Conservation (phyloP, 2,797 vertebrate species). For the Cynopterus sphinx region DNA sequence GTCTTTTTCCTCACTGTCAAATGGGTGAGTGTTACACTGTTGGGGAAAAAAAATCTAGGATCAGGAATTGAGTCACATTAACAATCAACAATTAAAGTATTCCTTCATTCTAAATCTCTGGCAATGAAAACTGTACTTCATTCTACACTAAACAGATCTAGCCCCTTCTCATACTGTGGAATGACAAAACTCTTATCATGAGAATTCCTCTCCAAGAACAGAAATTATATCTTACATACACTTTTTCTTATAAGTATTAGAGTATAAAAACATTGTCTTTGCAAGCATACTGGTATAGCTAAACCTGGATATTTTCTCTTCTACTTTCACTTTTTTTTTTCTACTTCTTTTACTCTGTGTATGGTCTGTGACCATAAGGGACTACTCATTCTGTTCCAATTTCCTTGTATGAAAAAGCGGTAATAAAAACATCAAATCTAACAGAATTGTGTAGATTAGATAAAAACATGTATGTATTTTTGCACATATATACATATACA, state of each 20-base stretch:
- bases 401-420: neutral
- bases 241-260: neutral
- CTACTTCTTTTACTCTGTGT: neutral
- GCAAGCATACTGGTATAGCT: neutral
- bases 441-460: neutral
- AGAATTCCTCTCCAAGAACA: neutral
- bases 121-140: neutral
- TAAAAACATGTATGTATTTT: neutral
- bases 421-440: neutral
- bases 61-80: neutral
- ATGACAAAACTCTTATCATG: neutral
- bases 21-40: slow-evolving; percentile 88
- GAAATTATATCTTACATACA: neutral
- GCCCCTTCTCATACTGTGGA: neutral
- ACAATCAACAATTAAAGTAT: neutral
- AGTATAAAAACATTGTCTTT: neutral
- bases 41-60: slow-evolving; percentile 44
- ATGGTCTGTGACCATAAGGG: neutral
- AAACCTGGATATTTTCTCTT: neutral
- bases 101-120: neutral
- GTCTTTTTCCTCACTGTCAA: slow-evolving; percentile 91
- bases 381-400: neutral
- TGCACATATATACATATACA: neutral
- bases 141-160: neutral
- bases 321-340: no score